phyloP scores from a whole-genome alignment of 2,797 vertebrate species.

The Myripristis murdjan region DNA sequence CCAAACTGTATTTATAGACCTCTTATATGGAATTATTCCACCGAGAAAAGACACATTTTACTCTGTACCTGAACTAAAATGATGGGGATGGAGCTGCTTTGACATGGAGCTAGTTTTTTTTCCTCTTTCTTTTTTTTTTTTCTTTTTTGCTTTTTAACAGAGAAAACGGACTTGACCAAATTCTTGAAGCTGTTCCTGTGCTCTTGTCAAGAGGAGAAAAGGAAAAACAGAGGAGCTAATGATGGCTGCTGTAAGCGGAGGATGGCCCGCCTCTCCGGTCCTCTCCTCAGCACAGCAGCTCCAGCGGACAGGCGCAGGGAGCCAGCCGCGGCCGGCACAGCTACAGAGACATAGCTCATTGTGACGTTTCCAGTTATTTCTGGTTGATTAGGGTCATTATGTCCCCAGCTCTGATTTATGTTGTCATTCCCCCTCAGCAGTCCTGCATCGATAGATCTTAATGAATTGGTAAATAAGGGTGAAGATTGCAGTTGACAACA shows the following conservation, averaged over 20 bases:
- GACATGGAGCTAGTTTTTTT: constrained; percentile 38
- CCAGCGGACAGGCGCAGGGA: constrained; percentile 66
- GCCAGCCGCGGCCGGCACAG: constrained; percentile 51
- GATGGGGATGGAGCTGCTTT: constrained; percentile 48
- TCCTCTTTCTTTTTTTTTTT: too few species aligned
- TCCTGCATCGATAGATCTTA: constrained; percentile 99
- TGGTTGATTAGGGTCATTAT: constrained; percentile 99
- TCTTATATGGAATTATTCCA: constrained; percentile 51
- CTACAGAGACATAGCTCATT: constrained; percentile 98
- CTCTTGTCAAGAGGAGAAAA: constrained; percentile 66
- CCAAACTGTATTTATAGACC: constrained; percentile 72
- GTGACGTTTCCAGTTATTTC: constrained; percentile 99
- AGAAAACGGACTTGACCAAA: constrained; percentile 88
- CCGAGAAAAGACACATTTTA: constrained; percentile 45
- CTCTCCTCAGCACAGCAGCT: constrained; percentile 50
- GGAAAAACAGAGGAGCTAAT: constrained; percentile 90
- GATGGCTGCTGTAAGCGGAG: constrained; percentile 78
- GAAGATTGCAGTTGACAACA: constrained; percentile 99
- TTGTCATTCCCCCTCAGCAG: constrained; percentile 97
- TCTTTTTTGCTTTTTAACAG: too few species aligned
- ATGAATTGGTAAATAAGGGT: constrained; percentile 99
- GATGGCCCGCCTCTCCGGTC: constrained; percentile 52
- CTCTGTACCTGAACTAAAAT: constrained; percentile 16
- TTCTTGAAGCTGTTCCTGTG: constrained; percentile 81
- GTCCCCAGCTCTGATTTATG: constrained; percentile 99